A percentile compares a stretch with the other conserved stretches of the same genome.
These are phyloP conservation scores for Lepilemur ruficaudatus DNA, from an alignment of 2,797 vertebrate species.

Conservation along the genomic window DNA sequence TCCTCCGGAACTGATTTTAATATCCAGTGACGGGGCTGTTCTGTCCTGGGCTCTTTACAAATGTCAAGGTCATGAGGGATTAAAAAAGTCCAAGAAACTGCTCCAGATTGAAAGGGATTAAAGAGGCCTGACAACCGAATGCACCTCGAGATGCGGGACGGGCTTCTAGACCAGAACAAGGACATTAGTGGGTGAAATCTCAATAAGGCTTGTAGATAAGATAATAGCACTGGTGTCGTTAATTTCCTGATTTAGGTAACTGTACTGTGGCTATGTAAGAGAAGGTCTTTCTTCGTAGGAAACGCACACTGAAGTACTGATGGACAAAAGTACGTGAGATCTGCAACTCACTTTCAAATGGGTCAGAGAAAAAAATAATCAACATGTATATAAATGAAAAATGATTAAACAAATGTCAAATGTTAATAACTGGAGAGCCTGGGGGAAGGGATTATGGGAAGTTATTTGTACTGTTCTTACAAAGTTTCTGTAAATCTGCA, in stretches of 20 bases:
- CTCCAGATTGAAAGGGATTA: neutral
- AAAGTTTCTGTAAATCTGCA: neutral
- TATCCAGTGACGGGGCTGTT: neutral
- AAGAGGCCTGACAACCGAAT: neutral
- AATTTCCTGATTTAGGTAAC: neutral
- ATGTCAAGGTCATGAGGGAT: neutral
- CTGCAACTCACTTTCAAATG: neutral
- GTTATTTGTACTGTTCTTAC: neutral
- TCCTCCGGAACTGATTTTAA: neutral
- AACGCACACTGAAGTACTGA: neutral
- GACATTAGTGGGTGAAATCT: neutral
- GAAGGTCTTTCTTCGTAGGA: neutral
- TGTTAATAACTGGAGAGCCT: neutral
- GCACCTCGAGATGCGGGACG: rapidly evolving
- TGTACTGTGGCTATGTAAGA: neutral
- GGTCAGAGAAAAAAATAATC: neutral
- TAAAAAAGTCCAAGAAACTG: neutral
- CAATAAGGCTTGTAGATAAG: neutral
- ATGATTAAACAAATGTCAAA: neutral
- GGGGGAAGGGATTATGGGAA: neutral
- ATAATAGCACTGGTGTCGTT: rapidly evolving
- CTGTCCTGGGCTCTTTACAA: neutral
- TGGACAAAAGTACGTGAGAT: neutral
- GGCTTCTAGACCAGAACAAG: neutral
- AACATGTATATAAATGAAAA: neutral